Evolutionary conservation across 2,888 invertebrate genomes (phyloP), one percentile per base, ranked within the genome.

Genomic region (Archips xylosteana): DNA sequence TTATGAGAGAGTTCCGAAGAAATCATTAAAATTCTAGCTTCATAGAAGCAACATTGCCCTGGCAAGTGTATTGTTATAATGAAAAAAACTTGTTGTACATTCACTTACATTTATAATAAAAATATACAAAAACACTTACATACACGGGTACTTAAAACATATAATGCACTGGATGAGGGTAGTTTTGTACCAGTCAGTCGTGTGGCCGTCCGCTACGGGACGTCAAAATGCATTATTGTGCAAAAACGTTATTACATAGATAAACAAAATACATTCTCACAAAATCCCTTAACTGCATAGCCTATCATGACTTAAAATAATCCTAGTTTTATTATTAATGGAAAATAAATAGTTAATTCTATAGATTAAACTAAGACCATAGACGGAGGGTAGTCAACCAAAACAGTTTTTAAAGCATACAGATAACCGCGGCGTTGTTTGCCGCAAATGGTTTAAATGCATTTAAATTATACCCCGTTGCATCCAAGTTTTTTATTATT

Each of bases 171-270:
- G 91, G 82, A 85, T 89, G 90, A 90, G 89, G 88, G 87, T 90
- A 87, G 84, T 85, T 91, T 91, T 92, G 92, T 92, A 92, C 91
- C 92, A 85, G 89, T 90, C 88, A 91, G 89, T 92, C 91, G 83
- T 78, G 77, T 75, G 80, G 77, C 79, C 79, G 83, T 78, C 82
- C 82, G 80, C 77, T 79, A 4, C 10, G 83, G 87, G 89, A 88
- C 89, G 85, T 85, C 81, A 79, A 92, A 90, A 92, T 91, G 88
- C 89, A 86, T 85, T 85, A 81, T 90, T 90, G 78, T 78, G 75
- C 76, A 75, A 74, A 74, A 73, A 71, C 64, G 67, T 65, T 61
- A 75, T 90, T 91, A 91, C 89, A 89, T 88, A 87, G 86, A 89
- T 85, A 85, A 86, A 80, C 83, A 84, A 81, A 81, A 85, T 84